Conservation (phyloP, 2,797 vertebrate genomes). For the Smutsia temminckii region DNA sequence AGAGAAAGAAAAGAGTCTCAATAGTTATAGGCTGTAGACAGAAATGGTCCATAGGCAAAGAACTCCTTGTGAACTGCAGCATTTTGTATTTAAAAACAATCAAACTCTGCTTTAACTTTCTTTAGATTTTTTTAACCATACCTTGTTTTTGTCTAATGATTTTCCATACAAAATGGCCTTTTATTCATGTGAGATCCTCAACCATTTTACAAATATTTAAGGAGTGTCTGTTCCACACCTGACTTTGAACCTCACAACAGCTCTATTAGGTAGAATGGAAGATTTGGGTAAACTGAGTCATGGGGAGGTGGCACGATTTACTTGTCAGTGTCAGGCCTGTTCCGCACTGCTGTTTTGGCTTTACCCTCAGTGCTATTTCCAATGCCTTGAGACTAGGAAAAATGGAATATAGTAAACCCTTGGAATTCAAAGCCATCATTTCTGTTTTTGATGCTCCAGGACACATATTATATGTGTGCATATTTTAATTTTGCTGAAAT, state of each 20-base stretch:
- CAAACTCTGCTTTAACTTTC: not conserved
- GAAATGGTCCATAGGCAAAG: not conserved
- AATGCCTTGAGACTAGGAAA: not conserved
- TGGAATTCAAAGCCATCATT: not conserved
- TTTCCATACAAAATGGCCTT: not conserved
- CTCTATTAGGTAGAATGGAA: not conserved
- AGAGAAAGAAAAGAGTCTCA: not conserved
- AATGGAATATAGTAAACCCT: not conserved
- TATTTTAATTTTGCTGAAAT: constrained; percentile 41
- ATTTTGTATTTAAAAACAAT: not conserved
- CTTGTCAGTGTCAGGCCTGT: not conserved
- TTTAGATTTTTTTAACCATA: not conserved
- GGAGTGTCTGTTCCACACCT: not conserved
- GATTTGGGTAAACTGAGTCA: not conserved
- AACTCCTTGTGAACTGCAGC: not conserved
- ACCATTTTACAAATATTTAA: not conserved
- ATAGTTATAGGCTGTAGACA: not conserved
- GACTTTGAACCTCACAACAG: not conserved
- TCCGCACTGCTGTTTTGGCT: not conserved
- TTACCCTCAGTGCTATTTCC: not conserved
- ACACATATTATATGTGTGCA: not conserved
- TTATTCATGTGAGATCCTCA: not conserved
- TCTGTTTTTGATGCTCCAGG: not conserved
- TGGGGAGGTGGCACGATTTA: not conserved
- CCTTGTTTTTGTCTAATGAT: not conserved